Base-by-base conservation (phyloP, 2,888 invertebrate species). In the Tricholauxania praeusta region DNA sequence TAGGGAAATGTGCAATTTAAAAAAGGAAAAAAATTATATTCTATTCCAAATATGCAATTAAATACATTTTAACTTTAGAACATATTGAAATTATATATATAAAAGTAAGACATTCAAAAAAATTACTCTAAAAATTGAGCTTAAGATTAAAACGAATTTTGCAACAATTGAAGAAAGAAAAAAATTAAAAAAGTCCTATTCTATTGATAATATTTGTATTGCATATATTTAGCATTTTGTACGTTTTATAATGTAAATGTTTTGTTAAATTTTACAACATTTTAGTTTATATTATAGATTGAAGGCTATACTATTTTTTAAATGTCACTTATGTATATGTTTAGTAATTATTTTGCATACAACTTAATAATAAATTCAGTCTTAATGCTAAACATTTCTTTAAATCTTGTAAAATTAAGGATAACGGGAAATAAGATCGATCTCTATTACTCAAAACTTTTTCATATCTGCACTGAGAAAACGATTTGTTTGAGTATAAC, bases 1-100 rank as follows among this genome's bases (percentile, higher is more conserved):
- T 78, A 78, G 78, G 78, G 77, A 78, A 76, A 70, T 72, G 77
- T 78, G 76, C 78, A 78, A 78, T 78, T 78, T 75, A 65, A 74
- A 75, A 72, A 71, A 63, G 69, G 52, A 68, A 53, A 72, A 66
- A 72, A 74, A 69, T 72, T 55, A 60, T 72, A 76, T 72, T 69
- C 73, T 73, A 73, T 73, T 76, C n/a, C 1, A 28, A 62, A 51
- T 32, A 28, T 52, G 69, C 39, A 62, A 60, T 32, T 60, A 48
- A 51, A 19, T 32, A 69, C 51, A 51, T 69, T 62, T 69, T 69
- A 62, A 69, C 49, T 62, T 51, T 39, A 39, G 39, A 62, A 57
- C 28, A 70, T 53, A 63, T 52, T 14, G 19, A 63, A 15, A 32
- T 14, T 12, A 55, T 10, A 39, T 10, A 39, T 8, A 39, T 8